These are phyloP conservation scores for Puffinus mauretanicus DNA, from an alignment of 2,113 vertebrate genomes.

Conservation along the genomic window DNA sequence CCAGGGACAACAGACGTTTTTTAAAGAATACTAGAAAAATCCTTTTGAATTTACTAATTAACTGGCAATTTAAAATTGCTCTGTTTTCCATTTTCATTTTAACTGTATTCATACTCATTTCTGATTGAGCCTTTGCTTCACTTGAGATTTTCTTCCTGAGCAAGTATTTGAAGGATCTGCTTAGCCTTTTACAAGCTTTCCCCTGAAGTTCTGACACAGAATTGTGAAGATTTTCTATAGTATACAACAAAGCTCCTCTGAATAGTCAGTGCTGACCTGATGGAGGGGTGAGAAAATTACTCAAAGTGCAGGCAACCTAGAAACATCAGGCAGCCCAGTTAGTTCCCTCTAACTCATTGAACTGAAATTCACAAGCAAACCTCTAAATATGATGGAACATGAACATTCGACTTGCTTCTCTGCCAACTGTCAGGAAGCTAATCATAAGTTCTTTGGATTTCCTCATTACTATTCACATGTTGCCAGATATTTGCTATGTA, in stretches of 20 bases:
- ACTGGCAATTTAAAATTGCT: not conserved
- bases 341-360: not conserved
- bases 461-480: not conserved
- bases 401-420: not conserved
- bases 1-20: not conserved
- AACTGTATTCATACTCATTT: not conserved
- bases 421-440: not conserved
- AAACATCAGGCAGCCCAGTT: not conserved
- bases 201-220: not conserved
- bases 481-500: not conserved
- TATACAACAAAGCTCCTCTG: not conserved
- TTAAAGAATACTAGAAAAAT: not conserved
- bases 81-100: not conserved
- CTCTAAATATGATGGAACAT: not conserved
- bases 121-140: not conserved
- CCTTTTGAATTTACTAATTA: conserved; percentile 10
- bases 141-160: not conserved
- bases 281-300: not conserved
- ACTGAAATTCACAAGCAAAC: not conserved
- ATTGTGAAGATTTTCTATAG: not conserved
- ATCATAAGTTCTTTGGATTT: not conserved
- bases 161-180: not conserved
- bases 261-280: not conserved
- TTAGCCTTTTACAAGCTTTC: not conserved
- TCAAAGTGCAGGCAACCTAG: not conserved